Evolutionary conservation across 2,888 invertebrate genomes (phyloP).

Genomic region (Glaucopsyche alexis): DNA sequence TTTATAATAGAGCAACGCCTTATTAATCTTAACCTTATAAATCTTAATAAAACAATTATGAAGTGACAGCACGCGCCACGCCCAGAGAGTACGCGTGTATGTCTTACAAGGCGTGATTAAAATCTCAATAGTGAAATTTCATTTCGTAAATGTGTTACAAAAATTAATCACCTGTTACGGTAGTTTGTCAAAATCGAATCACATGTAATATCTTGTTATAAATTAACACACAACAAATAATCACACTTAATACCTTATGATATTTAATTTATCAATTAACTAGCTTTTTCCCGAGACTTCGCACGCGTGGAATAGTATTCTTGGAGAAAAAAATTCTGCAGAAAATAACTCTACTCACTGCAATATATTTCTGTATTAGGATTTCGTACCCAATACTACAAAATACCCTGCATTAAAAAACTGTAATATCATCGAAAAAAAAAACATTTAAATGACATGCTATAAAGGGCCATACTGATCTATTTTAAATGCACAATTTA

Average conservation of each 20-base stretch:
- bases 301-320: no score
- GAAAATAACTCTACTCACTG: no score
- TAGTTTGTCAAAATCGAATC: slow-evolving; percentile 6
- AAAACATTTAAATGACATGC: no score
- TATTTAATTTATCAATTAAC: background rate
- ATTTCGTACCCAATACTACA: no score
- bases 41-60: slow-evolving; percentile 11
- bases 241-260: background rate
- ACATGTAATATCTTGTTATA: background rate
- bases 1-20: slow-evolving; percentile 22
- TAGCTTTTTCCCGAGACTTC: no score
- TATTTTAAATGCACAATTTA: no score
- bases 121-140: slow-evolving; percentile 3
- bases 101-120: slow-evolving; percentile 8
- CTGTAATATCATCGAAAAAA: no score
- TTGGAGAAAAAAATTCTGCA: no score
- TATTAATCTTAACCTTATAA: slow-evolving; percentile 21
- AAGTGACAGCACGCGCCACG: background rate
- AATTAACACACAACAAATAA: no score
- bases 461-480: no score
- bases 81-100: background rate
- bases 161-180: background rate
- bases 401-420: no score
- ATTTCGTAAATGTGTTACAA: slow-evolving; percentile 13
- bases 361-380: no score